Base-by-base conservation (phyloP, 2,888 invertebrate genomes). In the Sarcophaga carnaria region DNA sequence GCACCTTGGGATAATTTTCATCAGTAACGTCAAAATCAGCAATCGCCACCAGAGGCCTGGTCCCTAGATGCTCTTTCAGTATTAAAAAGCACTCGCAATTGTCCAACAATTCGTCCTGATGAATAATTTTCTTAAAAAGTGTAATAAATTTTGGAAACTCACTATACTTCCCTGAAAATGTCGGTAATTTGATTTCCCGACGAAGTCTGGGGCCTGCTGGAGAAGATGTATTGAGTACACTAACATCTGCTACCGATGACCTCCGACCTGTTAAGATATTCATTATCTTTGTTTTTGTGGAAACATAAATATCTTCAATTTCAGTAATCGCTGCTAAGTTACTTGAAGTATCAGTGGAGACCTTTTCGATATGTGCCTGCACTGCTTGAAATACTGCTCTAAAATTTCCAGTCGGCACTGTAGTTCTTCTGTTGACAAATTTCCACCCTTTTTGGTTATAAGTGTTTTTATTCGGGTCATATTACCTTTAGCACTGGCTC, bases 361-460 rank as follows among this genome's bases (percentile, higher is more conserved):
- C 25, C 59, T 63, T 80, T 14, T 88, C 88, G 25, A 88, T 85
- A 22, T 64, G 79, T 22, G 83, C 62, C 62, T 88, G 88, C 49
- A 85, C 59, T 85, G 80, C 76, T 84, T 88, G 14, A 85, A 88
- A 47, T 88, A 88, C 4, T 85, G 72, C 59, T 89, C 88, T 37
- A 87, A 64, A 22, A 88, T 89, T 2, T 83, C 84, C 47, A 89
- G 83, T 17, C 86, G 75, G 63, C 88, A 89, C 60, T 89, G 77
- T 14, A 88, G 72, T 37, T 86, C 88, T 10, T 74, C 83, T 25
- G 49, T 25, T 6, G 80, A 70, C n/a, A 83, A 62, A n/a, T 59
- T 64, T 17, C 60, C 4, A 54, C 79, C 83, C 75, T 86, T 85
- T 25, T 64, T 84, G 14, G 59, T 74, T 54, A 80, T 74, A 22